Base-by-base conservation (phyloP, 2,113 vertebrate species). In the Etheostoma cragini region DNA sequence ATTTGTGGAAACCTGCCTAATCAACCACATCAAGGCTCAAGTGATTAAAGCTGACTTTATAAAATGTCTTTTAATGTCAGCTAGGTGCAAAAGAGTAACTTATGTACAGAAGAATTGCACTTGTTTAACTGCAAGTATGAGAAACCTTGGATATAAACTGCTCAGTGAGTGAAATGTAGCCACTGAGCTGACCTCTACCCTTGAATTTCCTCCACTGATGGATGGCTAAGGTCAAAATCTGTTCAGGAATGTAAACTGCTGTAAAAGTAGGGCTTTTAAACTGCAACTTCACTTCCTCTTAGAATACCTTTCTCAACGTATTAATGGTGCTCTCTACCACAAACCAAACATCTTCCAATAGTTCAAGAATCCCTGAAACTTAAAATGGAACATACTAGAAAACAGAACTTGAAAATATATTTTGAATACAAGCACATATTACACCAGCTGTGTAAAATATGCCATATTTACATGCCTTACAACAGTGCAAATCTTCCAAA, bases 301-400 rank as follows among this genome's bases (percentile, higher is more conserved):
- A 13, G 19, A 42, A 88, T 65, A 49, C 66, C 60, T 50, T 57
- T 64, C 62, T 83, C 63, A 19, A 66, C 42, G 19, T 45, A 52
- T 53, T 17, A 74, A 72, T 65, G 66, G 62, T 76, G 64, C 73
- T 80, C 58, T 47, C 66, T 71, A 62, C 71, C 63, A 62, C 72
- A 63, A 71, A 72, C 76, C 49, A 35, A 54, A 53, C 72, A 62
- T 76, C 69, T 80, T 83, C 75, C 78, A 71, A 61, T 67, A 60
- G 52, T 54, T 76, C 58, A 64, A 75, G 81, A 90, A 93, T 95
- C 93, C 93, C 94, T 95, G 92, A 95, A 95, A 92, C 80, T 64
- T 49, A 89, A 88, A 88, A 74, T 80, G 77, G 57, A 88, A 85
- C 77, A 61, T 56, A 78, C 50, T 53, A 83, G 78, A 85, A 83